Evolutionary conservation across 2,888 invertebrate species (phyloP), one percentile per base, ranked within the genome.

Genomic region (Watsonalla cultraria): DNA sequence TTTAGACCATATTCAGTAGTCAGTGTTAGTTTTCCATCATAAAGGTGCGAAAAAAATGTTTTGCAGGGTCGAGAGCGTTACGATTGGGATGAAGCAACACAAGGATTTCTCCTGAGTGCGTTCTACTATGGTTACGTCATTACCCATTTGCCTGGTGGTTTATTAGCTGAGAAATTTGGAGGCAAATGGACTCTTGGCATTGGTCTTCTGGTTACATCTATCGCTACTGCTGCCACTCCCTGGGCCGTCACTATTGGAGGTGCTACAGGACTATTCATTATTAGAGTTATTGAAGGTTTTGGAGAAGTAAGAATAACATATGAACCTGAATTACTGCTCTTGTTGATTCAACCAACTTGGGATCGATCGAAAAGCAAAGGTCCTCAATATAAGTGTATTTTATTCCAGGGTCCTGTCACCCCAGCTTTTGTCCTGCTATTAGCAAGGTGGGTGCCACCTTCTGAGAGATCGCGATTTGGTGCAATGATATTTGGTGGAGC

Each of bases 91-190:
- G 93, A 94, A 72, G 83, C 92, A 6, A 91, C 93, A 0, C 94
- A 95, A 88, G 96, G 96, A 0, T 80, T 95, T 45, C 93, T 96
- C 6, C 84, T 96, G 0, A 94, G 95, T 46, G 94, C 95, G 0
- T 97, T 97, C 78, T 97, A 95, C 82, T 96, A 95, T 87, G 96
- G 96, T 0, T 96, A 97, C 76, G 93, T 96, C 0, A 56, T 96
- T 0, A 96, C 96, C 0, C 96, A 97, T 72, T 79, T 97, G 35
- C 97, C 97, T 0, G 97, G 96, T 47, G 97, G 96, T 53, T 89
- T 95, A 52, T 74, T 97, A 45, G 95, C 96, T 0, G 96, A 96
- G 68, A 94, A 92, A 66, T 95, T 95, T 68, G 97, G 97, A 11
- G 97, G 96, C 0, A 97, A 97, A 82, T 95, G 96, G 91, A 93